A percentile compares a stretch with the other conserved stretches of the same genome.
Evolutionary conservation across 2,113 vertebrate genomes (phyloP).

Genomic region (Antennarius striatus): DNA sequence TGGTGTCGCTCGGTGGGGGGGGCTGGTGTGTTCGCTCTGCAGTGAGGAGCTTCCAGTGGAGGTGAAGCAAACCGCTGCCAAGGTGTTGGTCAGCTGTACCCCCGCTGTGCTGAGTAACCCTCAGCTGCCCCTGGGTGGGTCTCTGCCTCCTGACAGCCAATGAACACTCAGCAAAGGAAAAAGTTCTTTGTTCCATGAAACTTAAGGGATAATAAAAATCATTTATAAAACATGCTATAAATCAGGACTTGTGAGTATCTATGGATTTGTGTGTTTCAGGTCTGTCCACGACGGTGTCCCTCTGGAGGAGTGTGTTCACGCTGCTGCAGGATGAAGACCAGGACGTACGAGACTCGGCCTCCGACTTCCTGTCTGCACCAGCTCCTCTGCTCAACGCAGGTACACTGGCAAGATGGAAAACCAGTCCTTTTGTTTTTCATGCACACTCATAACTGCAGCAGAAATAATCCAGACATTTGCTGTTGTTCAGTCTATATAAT

Average conservation of each 20-base stretch:
- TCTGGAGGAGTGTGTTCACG: slow-evolving; percentile 87
- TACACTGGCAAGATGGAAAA: slow-evolving; percentile 49
- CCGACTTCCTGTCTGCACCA: slow-evolving; percentile 82
- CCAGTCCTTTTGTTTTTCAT: not conserved
- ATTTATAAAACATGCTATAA: not conserved
- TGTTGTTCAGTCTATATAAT: too few species aligned
- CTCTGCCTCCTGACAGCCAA: not conserved
- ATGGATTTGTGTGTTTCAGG: slow-evolving; percentile 69
- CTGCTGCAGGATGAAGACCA: slow-evolving; percentile 94
- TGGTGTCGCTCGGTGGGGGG: slow-evolving; percentile 77
- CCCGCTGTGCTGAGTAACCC: slow-evolving; percentile 78
- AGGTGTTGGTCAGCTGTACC: slow-evolving; percentile 80
- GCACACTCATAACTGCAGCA: too few species aligned
- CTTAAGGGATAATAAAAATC: too few species aligned
- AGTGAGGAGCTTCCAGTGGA: slow-evolving; percentile 84
- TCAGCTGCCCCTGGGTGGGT: slow-evolving; percentile 84
- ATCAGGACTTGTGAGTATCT: not conserved
- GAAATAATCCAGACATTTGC: too few species aligned
- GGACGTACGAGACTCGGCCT: slow-evolving; percentile 83
- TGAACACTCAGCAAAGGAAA: too few species aligned
- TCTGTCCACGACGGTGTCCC: slow-evolving; percentile 80
- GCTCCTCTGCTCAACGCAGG: slow-evolving; percentile 78
- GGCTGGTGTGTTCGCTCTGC: slow-evolving; percentile 82
- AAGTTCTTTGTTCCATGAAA: too few species aligned
- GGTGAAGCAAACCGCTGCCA: slow-evolving; percentile 84